These are phyloP conservation scores for Nyctibius bracteatus DNA, from an alignment of 2,113 vertebrate species.

Conservation along the genomic window DNA sequence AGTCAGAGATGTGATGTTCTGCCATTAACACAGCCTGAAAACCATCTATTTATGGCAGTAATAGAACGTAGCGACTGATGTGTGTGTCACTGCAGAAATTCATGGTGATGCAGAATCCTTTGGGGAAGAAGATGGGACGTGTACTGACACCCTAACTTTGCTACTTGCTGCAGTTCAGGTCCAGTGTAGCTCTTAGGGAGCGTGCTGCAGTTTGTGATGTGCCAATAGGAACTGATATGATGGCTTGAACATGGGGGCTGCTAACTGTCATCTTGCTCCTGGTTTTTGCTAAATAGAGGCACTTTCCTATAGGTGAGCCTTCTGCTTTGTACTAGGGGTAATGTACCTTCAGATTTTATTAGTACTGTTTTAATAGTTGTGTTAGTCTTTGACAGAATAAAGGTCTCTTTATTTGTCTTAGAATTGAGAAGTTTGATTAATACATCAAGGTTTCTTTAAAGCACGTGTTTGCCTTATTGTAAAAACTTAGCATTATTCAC, in stretches of 20 bases:
- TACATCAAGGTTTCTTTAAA: background rate
- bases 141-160: background rate
- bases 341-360: background rate
- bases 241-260: background rate
- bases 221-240: background rate
- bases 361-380: background rate
- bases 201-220: background rate
- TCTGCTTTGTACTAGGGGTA: background rate
- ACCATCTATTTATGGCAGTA: background rate
- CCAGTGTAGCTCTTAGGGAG: background rate
- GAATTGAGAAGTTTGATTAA: background rate
- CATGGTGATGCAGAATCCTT: background rate
- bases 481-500: background rate
- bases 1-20: background rate
- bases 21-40: background rate
- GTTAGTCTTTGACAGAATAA: background rate
- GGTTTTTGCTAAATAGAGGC: background rate
- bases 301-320: background rate
- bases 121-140: background rate
- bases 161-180: background rate
- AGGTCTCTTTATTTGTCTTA: background rate
- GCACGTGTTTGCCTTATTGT: accelerated
- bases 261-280: background rate
- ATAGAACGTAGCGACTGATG: background rate
- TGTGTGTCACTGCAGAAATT: background rate